These are phyloP conservation scores for Drosophila chauvacae DNA, from an alignment of 1,140 invertebrate species.

Conservation along the genomic window DNA sequence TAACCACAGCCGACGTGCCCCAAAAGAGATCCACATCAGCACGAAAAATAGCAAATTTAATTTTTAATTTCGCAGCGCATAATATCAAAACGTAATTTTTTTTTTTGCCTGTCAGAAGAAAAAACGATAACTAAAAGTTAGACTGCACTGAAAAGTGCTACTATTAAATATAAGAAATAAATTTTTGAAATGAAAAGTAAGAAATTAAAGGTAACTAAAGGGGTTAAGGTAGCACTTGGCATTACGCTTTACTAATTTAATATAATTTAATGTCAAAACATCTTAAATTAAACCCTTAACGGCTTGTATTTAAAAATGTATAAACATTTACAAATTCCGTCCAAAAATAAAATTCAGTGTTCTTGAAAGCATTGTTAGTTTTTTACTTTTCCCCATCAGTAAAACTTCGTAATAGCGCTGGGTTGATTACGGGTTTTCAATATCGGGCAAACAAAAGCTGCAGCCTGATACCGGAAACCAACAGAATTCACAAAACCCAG, in stretches of 20 bases:
- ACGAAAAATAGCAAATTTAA: constrained; percentile 59
- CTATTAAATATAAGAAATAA: neutral
- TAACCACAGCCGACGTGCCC: constrained; percentile 24
- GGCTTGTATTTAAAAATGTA: neutral
- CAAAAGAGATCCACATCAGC: constrained; percentile 63
- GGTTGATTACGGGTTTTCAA: constrained; percentile 15
- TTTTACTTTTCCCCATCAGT: neutral
- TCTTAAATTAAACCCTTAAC: neutral
- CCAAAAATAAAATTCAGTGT: neutral
- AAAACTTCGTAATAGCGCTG: neutral
- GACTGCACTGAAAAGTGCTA: neutral
- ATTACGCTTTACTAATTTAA: no score
- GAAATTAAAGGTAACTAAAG: neutral
- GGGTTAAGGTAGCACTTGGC: no score
- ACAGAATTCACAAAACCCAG: neutral
- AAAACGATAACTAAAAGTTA: neutral
- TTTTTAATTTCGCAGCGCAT: constrained; percentile 76
- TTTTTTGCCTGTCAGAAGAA: neutral
- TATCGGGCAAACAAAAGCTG: constrained; percentile 1
- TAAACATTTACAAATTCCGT: neutral
- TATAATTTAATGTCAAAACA: no score
- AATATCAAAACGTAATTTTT: constrained; percentile 59
- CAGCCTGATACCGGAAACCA: neutral
- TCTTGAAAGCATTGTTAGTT: neutral
- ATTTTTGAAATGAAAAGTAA: no score